Base-by-base conservation (phyloP, 2,888 invertebrate genomes). In the Lymantria dispar region DNA sequence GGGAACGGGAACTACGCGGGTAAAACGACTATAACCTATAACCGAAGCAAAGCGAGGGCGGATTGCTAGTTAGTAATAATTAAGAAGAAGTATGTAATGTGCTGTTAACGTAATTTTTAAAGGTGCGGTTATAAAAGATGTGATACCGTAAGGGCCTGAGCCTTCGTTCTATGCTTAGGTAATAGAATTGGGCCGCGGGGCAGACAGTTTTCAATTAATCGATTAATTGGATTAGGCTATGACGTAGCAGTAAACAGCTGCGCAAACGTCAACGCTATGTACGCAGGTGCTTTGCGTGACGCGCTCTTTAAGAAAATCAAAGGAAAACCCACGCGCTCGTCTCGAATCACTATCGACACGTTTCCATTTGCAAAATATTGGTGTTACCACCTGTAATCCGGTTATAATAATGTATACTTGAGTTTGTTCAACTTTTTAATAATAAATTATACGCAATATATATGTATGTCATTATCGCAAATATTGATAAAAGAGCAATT, bases 201-300 rank as follows among this genome's bases (percentile, higher is more conserved):
- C 68, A 81, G 79, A 84, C 80, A 74, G 78, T 82, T 78, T 78
- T 73, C 79, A 81, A 84, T 83, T 85, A 84, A 82, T 87, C 80
- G 83, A 87, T 86, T 85, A 84, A 83, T 80, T 81, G 72, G 78
- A 81, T 78, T 79, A 83, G 74, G 70, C 64, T 74, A 75, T 85
- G 87, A 86, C 87, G 86, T 80, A 79, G 78, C 64, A 79, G 22
- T 22, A 22, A 22, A 74, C 88, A 87, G 85, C 85, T 87, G 87
- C 82, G 83, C 83, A 81, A 81, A 82, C 85, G 79, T 60, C 74
- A 61, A 56, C 66, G 60, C 67, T 78, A 80, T 87, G 68, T 87
- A 76, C 80, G 78, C 88, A 88, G 84, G 81, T 87, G 87, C 60
- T 64, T 48, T 43, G 60, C 56, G 73, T 78, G 79, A 78, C 78